Evolutionary conservation across 2,888 invertebrate species (phyloP).

Genomic region (Pristionchus japonicus): DNA sequence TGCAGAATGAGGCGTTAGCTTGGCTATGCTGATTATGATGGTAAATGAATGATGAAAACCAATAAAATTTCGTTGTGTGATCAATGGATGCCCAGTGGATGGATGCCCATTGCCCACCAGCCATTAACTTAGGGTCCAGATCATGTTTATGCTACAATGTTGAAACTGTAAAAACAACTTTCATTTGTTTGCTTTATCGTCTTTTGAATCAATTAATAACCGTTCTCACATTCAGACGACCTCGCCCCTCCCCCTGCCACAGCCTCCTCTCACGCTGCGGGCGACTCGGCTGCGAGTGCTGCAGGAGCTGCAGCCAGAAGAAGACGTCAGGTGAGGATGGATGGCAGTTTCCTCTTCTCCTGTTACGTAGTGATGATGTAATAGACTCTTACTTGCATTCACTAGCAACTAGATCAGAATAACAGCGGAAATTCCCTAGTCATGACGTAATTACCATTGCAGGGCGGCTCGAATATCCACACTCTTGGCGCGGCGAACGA

Average conservation of each 20-base stretch:
- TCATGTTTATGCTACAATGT: too few relatives aligned
- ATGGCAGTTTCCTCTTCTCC: too few relatives aligned
- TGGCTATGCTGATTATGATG: too few relatives aligned
- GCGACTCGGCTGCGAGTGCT: conserved; percentile 30
- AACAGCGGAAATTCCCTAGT: background rate
- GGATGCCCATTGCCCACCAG: background rate
- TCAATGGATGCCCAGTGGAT: too few relatives aligned
- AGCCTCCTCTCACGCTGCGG: background rate
- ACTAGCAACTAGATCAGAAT: background rate
- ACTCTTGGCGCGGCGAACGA: conserved; percentile 56
- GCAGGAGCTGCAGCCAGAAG: conserved; percentile 4
- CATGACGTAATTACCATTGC: background rate
- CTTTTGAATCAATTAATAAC: background rate
- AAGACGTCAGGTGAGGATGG: conserved; percentile 29
- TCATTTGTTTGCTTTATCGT: background rate
- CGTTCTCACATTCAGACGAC: background rate
- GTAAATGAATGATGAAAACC: too few relatives aligned
- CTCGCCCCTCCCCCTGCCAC: background rate
- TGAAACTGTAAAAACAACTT: too few relatives aligned
- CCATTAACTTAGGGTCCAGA: background rate
- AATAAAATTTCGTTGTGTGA: too few relatives aligned
- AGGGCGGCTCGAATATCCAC: conserved; percentile 20
- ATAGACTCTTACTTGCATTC: too few relatives aligned
- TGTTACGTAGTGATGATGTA: too few relatives aligned
- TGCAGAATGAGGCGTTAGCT: background rate